Base-by-base conservation (phyloP, 2,888 invertebrate species). In the Nebria salina region DNA sequence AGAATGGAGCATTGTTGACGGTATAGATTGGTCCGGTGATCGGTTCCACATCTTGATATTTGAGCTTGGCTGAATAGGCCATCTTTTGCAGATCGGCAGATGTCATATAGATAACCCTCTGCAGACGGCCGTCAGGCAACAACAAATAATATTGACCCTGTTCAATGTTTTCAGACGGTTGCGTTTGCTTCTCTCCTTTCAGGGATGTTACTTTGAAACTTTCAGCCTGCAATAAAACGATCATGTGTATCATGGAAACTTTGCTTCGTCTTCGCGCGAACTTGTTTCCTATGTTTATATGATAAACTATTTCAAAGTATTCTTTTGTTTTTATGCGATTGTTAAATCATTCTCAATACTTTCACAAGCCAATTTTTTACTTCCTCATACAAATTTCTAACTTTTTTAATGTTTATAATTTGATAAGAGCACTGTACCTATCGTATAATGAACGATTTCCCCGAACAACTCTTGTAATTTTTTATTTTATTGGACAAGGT, bases 61-160 rank as follows among this genome's bases (percentile, higher is more conserved):
- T 87, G 34, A 89, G 87, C 77, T 87, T 87, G 5, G 89, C 89
- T 79, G 87, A 87, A 83, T 87, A 88, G 65, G 87, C 88, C 89
- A 89, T 89, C 5, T 88, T 88, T 41, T 88, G 88, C 82, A 87
- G 81, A 83, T 89, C 86, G 81, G 88, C 86, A 2, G 87, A 86
- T 77, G 88, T 88, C 66, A 87, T 86, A 83, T 89, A 89, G 15
- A 85, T 87, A 42, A 89, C 87, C 41, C 88, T 87, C 78, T 89
- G 89, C 1, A 89, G 86, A 68, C 88, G 87, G 15, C 89, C 89
- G 84, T 89, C 89, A 76, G 88, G 89, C 80, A 89, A 86, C 4
- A 88, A 88, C 2, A 89, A 84, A 85, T 87, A 89, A 84, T 89
- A 89, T 72, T 89, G 87, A 34, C 89, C 89, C 25, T 85, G 82